A percentile compares a stretch with the other conserved stretches of the same genome.
Conservation (phyloP, 2,797 vertebrate species). For the Numenius phaeopus region DNA sequence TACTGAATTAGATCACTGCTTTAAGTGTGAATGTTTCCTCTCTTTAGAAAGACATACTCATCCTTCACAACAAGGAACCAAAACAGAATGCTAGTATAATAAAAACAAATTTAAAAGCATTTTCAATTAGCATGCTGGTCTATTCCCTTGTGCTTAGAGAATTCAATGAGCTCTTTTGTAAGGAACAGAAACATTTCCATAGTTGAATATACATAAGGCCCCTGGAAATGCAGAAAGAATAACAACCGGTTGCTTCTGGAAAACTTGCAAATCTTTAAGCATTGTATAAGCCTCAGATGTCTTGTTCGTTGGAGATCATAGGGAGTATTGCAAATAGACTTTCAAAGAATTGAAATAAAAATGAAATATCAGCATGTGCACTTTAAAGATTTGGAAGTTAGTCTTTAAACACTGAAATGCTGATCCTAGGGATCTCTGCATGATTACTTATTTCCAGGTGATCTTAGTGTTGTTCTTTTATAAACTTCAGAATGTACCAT, state of each 20-base stretch:
- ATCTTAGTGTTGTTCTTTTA: background rate
- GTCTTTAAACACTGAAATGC: background rate
- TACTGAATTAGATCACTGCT: background rate
- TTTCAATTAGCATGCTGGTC: slow-evolving; percentile 37
- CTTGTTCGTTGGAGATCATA: background rate
- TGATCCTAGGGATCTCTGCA: background rate
- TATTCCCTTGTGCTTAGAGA: slow-evolving; percentile 11
- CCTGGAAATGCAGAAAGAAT: slow-evolving; percentile 8
- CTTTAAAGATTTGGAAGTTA: background rate
- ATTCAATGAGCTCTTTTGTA: slow-evolving; percentile 35
- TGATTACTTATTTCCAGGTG: background rate
- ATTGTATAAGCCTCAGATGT: background rate
- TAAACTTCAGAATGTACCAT: background rate
- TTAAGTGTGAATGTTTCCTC: background rate
- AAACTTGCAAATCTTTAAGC: background rate
- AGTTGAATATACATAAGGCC: slow-evolving; percentile 44
- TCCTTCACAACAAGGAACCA: background rate
- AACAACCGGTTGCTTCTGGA: slow-evolving; percentile 4
- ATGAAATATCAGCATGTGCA: background rate
- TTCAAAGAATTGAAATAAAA: background rate
- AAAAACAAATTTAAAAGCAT: background rate
- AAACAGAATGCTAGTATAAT: slow-evolving; percentile 12
- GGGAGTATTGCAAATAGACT: background rate
- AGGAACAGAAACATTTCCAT: slow-evolving; percentile 39
- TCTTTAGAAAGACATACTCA: background rate